These are phyloP conservation scores for Neria commutata DNA, from an alignment of 2,888 invertebrate genomes.

Conservation along the genomic window DNA sequence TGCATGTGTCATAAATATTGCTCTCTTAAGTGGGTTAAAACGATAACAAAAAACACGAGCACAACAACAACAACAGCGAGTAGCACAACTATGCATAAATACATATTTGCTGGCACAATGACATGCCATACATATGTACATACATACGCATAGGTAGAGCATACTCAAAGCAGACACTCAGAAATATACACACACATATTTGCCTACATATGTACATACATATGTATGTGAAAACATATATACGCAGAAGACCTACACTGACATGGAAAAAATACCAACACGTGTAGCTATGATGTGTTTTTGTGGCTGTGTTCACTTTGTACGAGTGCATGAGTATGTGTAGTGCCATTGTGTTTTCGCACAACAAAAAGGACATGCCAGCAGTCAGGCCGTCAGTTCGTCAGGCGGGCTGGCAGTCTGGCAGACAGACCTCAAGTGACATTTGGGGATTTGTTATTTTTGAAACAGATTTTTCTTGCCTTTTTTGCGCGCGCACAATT, in stretches of 20 bases:
- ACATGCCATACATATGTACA: background rate
- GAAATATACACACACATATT: background rate
- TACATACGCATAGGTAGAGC: background rate
- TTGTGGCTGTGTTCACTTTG: background rate
- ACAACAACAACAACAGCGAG: background rate
- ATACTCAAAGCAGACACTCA: background rate
- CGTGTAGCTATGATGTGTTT: too few species aligned
- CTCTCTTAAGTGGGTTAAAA: background rate
- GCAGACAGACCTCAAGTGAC: background rate
- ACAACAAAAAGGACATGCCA: too few species aligned
- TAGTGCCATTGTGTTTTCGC: too few species aligned
- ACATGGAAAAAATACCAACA: too few species aligned
- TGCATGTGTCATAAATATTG: background rate
- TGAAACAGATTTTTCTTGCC: background rate
- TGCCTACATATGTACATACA: background rate
- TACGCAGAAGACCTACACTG: too few species aligned
- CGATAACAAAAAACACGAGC: background rate
- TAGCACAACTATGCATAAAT: too few species aligned
- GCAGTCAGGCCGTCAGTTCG: too few species aligned
- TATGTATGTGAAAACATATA: too few species aligned
- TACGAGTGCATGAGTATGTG: background rate
- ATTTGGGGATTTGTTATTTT: background rate
- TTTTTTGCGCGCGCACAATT: too few species aligned
- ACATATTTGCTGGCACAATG: background rate
- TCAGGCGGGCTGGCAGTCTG: too few species aligned